These are phyloP conservation scores for Anoplolepis gracilipes DNA, from an alignment of 1,140 invertebrate species.

Conservation along the genomic window DNA sequence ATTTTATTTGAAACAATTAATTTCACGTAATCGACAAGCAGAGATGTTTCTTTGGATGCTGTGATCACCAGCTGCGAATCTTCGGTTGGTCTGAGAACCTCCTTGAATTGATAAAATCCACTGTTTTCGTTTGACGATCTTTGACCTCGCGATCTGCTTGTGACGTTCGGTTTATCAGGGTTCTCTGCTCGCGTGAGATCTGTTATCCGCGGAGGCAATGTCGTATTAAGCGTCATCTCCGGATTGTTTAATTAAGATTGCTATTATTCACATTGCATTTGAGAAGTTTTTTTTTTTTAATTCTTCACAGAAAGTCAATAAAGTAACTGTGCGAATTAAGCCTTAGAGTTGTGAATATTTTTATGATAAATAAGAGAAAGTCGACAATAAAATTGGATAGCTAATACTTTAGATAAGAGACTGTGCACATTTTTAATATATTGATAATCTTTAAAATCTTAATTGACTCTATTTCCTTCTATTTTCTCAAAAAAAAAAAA, in stretches of 20 bases:
- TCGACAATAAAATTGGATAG: background rate
- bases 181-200: slow-evolving; percentile 13
- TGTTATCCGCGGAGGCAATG: background rate
- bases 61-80: background rate
- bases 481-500: no score
- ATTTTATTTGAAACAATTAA: background rate
- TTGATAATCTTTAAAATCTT: slow-evolving; percentile 16
- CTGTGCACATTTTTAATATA: background rate
- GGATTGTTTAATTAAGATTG: background rate
- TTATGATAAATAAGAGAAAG: background rate
- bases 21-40: background rate
- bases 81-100: background rate
- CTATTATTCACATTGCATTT: background rate
- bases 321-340: background rate
- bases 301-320: background rate
- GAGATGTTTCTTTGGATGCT: slow-evolving; percentile 21
- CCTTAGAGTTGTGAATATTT: background rate
- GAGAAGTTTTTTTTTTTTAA: background rate
- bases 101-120: slow-evolving; percentile 51
- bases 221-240: background rate
- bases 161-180: slow-evolving; percentile 34
- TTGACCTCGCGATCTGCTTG: slow-evolving; percentile 54
- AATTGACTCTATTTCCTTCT: no score
- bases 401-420: background rate
- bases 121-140: slow-evolving; percentile 60